Conservation (phyloP, 2,113 vertebrate species). For the Dolichotis patagonum region DNA sequence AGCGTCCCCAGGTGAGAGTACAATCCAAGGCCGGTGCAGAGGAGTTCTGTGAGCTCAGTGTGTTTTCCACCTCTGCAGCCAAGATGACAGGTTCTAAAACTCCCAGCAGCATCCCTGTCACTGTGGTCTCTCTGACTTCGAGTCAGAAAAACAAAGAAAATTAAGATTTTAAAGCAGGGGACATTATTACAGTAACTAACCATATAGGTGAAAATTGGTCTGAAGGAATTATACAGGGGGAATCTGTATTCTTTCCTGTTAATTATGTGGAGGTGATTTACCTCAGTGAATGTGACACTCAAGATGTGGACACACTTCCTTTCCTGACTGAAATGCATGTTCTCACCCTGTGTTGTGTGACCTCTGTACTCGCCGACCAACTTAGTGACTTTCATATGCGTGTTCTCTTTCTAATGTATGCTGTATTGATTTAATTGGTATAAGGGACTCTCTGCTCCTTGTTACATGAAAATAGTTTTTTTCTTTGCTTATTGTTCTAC, state of each 20-base stretch:
- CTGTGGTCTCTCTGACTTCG: slow-evolving; percentile 94
- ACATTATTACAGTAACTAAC: slow-evolving; percentile 95
- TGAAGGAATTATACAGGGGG: slow-evolving; percentile 93
- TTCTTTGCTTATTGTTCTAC: slow-evolving; percentile 85
- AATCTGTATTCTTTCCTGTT: slow-evolving; percentile 96
- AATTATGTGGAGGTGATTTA: slow-evolving; percentile 95
- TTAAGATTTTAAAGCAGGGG: slow-evolving; percentile 97
- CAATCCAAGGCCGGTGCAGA: slow-evolving; percentile 88
- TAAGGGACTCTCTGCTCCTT: slow-evolving; percentile 78
- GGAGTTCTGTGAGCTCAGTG: slow-evolving; percentile 89
- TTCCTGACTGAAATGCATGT: slow-evolving; percentile 82
- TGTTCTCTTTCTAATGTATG: slow-evolving; percentile 89
- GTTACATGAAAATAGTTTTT: slow-evolving; percentile 82
- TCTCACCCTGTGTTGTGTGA: slow-evolving; percentile 85
- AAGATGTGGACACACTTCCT: slow-evolving; percentile 76
- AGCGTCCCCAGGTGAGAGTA: slow-evolving; percentile 89
- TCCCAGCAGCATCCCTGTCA: slow-evolving; percentile 93
- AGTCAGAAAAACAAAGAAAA: slow-evolving; percentile 96
- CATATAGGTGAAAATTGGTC: slow-evolving; percentile 98
- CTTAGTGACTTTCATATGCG: slow-evolving; percentile 87
- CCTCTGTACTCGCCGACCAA: slow-evolving; percentile 87
- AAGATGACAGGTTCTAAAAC: slow-evolving; percentile 89
- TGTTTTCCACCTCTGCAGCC: slow-evolving; percentile 87
- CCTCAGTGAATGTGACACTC: slow-evolving; percentile 88
- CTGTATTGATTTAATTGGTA: slow-evolving; percentile 86